A percentile compares a stretch with the other conserved stretches of the same genome.
Conservation (phyloP, 2,888 invertebrate species). For the Archips xylosteana region DNA sequence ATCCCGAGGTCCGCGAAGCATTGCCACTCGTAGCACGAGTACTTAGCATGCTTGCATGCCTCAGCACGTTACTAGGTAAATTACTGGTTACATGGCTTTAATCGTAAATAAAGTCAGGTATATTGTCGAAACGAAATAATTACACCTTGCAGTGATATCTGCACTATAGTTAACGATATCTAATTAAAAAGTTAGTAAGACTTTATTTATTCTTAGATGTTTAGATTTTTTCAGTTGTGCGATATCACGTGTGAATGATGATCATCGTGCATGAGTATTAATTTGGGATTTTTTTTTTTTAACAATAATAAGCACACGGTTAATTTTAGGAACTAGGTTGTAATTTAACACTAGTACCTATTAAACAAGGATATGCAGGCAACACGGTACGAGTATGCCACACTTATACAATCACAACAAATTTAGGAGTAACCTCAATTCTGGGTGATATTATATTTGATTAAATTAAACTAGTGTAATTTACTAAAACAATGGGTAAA, state of each 20-base stretch:
- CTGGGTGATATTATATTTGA: too few species aligned
- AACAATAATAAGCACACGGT: too few species aligned
- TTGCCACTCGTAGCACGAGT: neutral
- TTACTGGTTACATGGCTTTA: slow-evolving; percentile 1
- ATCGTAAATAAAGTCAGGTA: neutral
- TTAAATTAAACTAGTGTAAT: neutral
- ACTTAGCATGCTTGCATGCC: slow-evolving; percentile 18
- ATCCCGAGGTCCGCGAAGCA: neutral
- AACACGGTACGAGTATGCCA: too few species aligned
- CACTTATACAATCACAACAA: too few species aligned
- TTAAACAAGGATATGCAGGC: too few species aligned
- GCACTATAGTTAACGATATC: slow-evolving; percentile 12
- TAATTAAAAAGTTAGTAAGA: neutral
- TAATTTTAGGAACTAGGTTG: too few species aligned
- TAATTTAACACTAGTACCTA: too few species aligned
- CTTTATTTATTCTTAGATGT: neutral
- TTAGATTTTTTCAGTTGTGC: neutral
- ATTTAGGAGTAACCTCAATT: too few species aligned
- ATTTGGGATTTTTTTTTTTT: too few species aligned
- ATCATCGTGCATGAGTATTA: too few species aligned
- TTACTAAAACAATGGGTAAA: slow-evolving; percentile 20
- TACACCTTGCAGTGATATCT: slow-evolving; percentile 9
- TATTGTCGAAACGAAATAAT: slow-evolving; percentile 10
- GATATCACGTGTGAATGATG: neutral
- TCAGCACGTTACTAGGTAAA: neutral